Evolutionary conservation across 2,113 vertebrate genomes (phyloP).

Genomic region (Upupa epops): DNA sequence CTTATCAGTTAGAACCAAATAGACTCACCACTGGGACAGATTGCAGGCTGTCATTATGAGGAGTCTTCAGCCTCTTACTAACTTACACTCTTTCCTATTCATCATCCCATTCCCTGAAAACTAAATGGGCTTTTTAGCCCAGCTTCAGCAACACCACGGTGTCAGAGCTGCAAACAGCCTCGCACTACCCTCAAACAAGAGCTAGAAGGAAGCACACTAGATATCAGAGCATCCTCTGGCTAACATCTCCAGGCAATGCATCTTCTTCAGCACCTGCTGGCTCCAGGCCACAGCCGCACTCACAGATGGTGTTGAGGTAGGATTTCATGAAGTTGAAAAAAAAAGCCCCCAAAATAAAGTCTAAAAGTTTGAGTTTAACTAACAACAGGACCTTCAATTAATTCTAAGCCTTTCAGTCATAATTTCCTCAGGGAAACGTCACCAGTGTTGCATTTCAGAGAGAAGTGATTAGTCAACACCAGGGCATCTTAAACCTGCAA

Average conservation of each 20-base stretch:
- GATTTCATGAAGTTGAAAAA: neutral
- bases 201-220: neutral
- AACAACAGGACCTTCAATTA: neutral
- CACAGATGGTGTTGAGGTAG: neutral
- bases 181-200: neutral
- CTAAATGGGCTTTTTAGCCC: neutral
- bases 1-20: neutral
- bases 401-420: neutral
- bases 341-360: neutral
- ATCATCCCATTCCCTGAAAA: neutral
- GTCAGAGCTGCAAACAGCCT: neutral
- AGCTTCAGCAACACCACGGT: neutral
- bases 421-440: neutral
- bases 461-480: neutral
- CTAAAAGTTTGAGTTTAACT: neutral
- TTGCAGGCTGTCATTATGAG: neutral
- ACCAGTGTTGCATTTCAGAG: neutral
- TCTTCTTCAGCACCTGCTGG: neutral
- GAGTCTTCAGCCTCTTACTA: neutral
- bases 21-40: neutral
- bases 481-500: neutral
- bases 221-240: neutral
- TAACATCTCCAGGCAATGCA: neutral
- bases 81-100: neutral
- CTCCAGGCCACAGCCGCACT: neutral